Base-by-base conservation (phyloP, 1,140 invertebrate genomes). In the Micrasema minimum region DNA sequence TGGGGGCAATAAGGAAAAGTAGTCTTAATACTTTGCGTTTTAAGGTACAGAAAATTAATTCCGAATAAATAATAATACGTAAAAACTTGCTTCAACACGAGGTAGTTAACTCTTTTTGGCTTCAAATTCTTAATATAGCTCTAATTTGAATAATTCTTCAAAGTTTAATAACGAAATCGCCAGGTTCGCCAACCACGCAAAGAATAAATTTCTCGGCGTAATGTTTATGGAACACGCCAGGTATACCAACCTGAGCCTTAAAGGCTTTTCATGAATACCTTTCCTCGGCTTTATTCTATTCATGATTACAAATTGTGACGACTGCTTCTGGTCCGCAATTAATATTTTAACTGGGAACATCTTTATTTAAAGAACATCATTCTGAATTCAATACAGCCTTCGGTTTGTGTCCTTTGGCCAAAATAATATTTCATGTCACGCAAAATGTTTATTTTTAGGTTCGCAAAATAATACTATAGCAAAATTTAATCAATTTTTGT, bases 91-190 rank as follows among this genome's bases (percentile, higher is more conserved):
- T n/a, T n/a, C n/a, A 12, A 31, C 20, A 14, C 35, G 55, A 59
- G 55, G 35, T 16, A 38, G 35, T 12, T 37, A 20, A 12, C 16
- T 71, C 71, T 75, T 75, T 69, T 71, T 75, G 69, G 69, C 38
- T 53, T n/a, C 43, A 65, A 71, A 57, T 68, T 75, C 69, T 71
- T 71, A 66, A 75, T 71, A 71, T 75, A 75, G 69, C 66, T 62
- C 37, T 66, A 14, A 75, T 75, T 71, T 75, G 69, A 75, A 69
- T 71, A 75, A 70, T 70, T 71, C 65, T 66, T 69, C 59, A 48
- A 62, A 75, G 55, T 66, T 74, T 69, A 66, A 71, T 69, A 67
- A 64, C 48, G 43, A 71, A 71, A 75, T 75, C 66, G 72, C 16
- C 35, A 37, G 67, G 57, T 66, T 66, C 22, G 57, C 41, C 23